Evolutionary conservation across 2,113 vertebrate species (phyloP).

Genomic region (Elachura formosa): DNA sequence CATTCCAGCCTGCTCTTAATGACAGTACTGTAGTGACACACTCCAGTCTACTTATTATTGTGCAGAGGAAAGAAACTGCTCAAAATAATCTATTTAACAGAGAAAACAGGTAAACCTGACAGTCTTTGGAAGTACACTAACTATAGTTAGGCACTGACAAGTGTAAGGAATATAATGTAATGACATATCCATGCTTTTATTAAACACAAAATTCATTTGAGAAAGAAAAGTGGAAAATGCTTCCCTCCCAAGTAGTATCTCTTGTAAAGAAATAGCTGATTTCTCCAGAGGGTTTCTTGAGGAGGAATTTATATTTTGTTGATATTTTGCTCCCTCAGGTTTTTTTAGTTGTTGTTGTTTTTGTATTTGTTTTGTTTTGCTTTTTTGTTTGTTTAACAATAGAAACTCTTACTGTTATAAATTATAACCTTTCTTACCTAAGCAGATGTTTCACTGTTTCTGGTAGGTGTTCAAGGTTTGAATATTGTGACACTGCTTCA

Average conservation of each 20-base stretch:
- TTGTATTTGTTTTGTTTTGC: neutral
- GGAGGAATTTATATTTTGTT: slow-evolving; percentile 34
- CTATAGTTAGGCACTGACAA: slow-evolving; percentile 31
- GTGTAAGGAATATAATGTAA: slow-evolving; percentile 16
- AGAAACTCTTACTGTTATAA: neutral
- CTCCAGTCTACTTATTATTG: slow-evolving; percentile 24
- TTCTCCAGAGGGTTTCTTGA: slow-evolving; percentile 59
- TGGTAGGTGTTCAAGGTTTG: neutral
- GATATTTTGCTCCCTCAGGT: neutral
- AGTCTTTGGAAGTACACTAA: slow-evolving; percentile 15
- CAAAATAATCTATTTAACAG: slow-evolving; percentile 19
- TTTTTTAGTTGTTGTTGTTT: too few species aligned
- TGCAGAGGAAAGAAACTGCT: neutral
- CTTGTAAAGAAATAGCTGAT: slow-evolving; percentile 49
- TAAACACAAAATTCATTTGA: slow-evolving; percentile 44
- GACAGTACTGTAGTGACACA: neutral
- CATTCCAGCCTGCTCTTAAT: neutral
- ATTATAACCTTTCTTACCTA: slow-evolving; percentile 8
- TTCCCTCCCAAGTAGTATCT: neutral
- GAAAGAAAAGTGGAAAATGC: slow-evolving; percentile 7
- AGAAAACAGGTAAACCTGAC: slow-evolving; percentile 20
- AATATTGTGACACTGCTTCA: neutral
- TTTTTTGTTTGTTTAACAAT: neutral
- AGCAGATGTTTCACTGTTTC: neutral
- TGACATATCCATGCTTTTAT: neutral